Evolutionary conservation across 2,797 vertebrate genomes (phyloP).

Genomic region (Chiloscyllium punctatum): DNA sequence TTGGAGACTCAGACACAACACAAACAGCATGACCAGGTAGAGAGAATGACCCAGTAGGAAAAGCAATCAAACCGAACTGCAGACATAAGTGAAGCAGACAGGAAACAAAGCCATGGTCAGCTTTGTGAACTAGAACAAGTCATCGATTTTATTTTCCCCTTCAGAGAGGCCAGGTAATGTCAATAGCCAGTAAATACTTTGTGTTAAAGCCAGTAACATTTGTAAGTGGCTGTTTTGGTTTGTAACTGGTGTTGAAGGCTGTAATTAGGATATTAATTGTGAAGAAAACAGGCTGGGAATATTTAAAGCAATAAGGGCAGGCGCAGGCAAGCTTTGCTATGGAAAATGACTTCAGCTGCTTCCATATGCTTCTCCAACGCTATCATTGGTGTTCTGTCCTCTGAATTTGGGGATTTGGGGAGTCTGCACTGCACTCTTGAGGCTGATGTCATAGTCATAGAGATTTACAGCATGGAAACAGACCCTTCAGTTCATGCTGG

Average conservation of each 20-base stretch:
- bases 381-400: too few relatives aligned
- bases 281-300: background rate
- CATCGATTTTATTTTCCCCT: background rate
- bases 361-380: too few relatives aligned
- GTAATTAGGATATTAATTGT: background rate
- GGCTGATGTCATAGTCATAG: too few relatives aligned
- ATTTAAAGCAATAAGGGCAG: background rate
- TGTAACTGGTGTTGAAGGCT: background rate
- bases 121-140: background rate
- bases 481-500: too few relatives aligned
- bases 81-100: background rate
- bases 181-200: background rate
- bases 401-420: too few relatives aligned
- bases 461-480: too few relatives aligned
- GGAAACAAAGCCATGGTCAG: background rate
- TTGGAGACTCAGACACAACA: background rate
- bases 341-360: background rate
- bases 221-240: background rate
- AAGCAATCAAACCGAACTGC: background rate
- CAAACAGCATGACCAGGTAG: background rate
- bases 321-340: background rate
- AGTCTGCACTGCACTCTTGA: too few relatives aligned
- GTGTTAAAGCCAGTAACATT: background rate
- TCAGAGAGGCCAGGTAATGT: background rate
- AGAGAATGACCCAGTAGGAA: background rate